Evolutionary conservation across 2,113 vertebrate species (phyloP).

Genomic region (Pituophis catenifer): DNA sequence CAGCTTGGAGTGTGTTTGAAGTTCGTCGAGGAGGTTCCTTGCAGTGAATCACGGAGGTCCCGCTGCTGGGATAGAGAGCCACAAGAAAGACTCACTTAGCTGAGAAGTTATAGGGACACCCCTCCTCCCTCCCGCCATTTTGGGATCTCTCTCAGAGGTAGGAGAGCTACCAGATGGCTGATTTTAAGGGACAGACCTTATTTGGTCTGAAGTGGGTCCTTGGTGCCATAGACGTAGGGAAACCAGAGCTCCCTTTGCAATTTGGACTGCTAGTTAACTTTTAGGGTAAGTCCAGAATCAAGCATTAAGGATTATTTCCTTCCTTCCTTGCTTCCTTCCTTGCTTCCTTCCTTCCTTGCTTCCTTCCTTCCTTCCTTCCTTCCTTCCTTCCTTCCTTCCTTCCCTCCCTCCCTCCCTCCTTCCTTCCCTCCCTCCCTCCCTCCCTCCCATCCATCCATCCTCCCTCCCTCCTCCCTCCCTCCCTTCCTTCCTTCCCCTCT

Average conservation of each 20-base stretch:
- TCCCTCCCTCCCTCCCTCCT: too few relatives aligned
- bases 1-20: background rate
- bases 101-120: background rate
- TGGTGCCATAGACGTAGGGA: background rate
- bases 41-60: background rate
- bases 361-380: background rate
- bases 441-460: too few relatives aligned
- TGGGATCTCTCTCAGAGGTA: background rate
- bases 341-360: background rate
- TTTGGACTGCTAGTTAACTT: background rate
- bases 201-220: background rate
- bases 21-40: background rate
- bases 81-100: constrained; percentile 14
- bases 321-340: background rate
- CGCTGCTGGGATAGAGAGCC: background rate
- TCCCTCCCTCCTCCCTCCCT: too few relatives aligned
- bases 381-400: background rate
- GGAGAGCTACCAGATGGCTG: background rate
- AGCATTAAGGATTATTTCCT: background rate
- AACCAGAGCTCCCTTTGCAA: background rate
- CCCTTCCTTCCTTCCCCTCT: fast-evolving
- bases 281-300: background rate
- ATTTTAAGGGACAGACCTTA: background rate
- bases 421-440: too few relatives aligned
- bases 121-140: background rate